A percentile compares a stretch with the other conserved stretches of the same genome.
These are phyloP conservation scores for Hystrix cristata DNA, from an alignment of 2,113 vertebrate species.

Conservation along the genomic window DNA sequence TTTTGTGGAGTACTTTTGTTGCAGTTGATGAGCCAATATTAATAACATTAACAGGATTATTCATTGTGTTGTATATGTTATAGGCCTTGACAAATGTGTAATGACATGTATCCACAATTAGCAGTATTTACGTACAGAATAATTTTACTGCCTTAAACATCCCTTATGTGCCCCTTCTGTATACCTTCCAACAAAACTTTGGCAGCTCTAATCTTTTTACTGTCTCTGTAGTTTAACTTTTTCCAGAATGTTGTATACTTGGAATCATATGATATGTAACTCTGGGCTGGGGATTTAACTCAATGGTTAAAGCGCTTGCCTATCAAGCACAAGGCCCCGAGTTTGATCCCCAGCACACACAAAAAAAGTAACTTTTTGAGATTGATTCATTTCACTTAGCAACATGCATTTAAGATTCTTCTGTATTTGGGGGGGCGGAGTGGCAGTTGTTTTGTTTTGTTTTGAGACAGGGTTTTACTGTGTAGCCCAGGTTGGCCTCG, in stretches of 20 bases:
- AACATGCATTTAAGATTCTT: background rate
- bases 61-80: background rate
- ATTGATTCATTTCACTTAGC: background rate
- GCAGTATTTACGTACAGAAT: background rate
- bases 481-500: no score
- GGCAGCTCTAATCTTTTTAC: background rate
- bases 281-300: no score
- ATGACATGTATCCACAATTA: background rate
- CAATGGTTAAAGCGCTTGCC: no score
- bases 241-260: background rate
- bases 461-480: no score
- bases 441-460: no score
- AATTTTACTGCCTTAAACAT: background rate
- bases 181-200: background rate
- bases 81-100: constrained; percentile 23
- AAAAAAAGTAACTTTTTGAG: background rate
- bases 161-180: background rate
- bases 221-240: background rate
- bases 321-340: no score
- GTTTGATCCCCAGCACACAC: no score
- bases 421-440: no score
- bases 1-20: constrained; percentile 43
- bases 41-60: background rate
- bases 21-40: background rate
- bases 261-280: background rate